Percentiles rank a stretch among this genome's conserved stretches.
phyloP scores from a whole-genome alignment of 2,888 invertebrate genomes.

The Xanthia togata region DNA sequence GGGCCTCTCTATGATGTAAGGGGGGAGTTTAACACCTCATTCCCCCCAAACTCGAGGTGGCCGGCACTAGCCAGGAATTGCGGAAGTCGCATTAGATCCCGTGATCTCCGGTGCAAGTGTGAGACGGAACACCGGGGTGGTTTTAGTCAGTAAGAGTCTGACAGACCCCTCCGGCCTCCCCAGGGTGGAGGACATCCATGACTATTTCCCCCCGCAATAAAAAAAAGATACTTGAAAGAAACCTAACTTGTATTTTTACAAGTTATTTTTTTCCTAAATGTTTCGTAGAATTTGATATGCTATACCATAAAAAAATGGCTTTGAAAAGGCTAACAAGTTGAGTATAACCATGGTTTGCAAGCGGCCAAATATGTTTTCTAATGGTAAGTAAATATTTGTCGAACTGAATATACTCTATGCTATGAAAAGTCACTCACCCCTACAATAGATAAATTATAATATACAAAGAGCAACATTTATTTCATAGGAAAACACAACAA shows the following conservation, averaged over 20 bases:
- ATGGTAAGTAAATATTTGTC: background rate
- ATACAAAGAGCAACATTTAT: background rate
- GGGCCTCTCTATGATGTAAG: no score
- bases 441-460: background rate
- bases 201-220: no score
- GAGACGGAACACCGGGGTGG: no score
- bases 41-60: no score
- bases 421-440: background rate
- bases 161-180: no score
- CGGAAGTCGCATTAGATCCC: no score
- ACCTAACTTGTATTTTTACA: background rate
- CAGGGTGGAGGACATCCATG: no score
- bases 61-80: no score
- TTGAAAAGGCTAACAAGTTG: background rate
- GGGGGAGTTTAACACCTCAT: no score
- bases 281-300: background rate
- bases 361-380: background rate
- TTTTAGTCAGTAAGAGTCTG: no score
- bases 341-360: background rate
- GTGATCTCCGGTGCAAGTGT: no score
- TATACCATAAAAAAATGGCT: background rate
- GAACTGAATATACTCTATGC: background rate
- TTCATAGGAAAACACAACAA: background rate
- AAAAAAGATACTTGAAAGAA: no score
- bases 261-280: background rate